These are phyloP conservation scores for Oryctolagus cuniculus DNA, from an alignment of 2,113 vertebrate genomes.

Conservation along the genomic window DNA sequence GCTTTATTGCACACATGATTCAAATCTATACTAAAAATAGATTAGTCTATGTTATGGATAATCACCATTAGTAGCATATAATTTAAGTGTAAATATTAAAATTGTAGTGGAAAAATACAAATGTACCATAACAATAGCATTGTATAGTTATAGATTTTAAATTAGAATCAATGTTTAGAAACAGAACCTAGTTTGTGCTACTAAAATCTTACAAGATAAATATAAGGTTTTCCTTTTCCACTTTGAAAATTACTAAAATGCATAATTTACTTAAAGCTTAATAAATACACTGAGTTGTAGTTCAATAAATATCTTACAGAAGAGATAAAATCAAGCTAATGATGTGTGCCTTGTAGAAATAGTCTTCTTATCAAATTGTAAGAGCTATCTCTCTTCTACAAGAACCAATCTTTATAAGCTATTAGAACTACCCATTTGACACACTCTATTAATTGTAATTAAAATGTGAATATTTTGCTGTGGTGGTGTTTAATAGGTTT, in stretches of 20 bases:
- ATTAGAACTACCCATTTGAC: conserved; percentile 51
- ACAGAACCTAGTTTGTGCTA: background rate
- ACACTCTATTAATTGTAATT: conserved; percentile 72
- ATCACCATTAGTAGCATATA: background rate
- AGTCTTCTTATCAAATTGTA: conserved; percentile 23
- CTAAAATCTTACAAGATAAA: conserved; percentile 41
- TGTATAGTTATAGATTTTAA: background rate
- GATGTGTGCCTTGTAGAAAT: conserved; percentile 53
- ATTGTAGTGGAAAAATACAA: background rate
- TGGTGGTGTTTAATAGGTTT: conserved; percentile 31
- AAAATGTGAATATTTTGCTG: conserved; percentile 56
- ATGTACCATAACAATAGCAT: background rate
- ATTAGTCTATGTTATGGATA: background rate
- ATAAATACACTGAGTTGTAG: conserved; percentile 41
- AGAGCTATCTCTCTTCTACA: conserved; percentile 29
- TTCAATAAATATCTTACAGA: conserved; percentile 54
- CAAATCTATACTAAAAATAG: conserved; percentile 1
- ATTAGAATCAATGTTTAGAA: conserved; percentile 52
- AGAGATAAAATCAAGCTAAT: conserved; percentile 68
- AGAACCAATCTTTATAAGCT: conserved; percentile 62
- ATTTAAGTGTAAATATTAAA: conserved; percentile 20
- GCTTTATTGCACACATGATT: background rate
- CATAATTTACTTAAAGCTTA: conserved; percentile 45
- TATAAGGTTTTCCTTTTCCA: background rate
- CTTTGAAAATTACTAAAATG: conserved; percentile 67